These are phyloP conservation scores for Acrocephalus kingi DNA, from an alignment of 2,113 vertebrate genomes.

Conservation along the genomic window DNA sequence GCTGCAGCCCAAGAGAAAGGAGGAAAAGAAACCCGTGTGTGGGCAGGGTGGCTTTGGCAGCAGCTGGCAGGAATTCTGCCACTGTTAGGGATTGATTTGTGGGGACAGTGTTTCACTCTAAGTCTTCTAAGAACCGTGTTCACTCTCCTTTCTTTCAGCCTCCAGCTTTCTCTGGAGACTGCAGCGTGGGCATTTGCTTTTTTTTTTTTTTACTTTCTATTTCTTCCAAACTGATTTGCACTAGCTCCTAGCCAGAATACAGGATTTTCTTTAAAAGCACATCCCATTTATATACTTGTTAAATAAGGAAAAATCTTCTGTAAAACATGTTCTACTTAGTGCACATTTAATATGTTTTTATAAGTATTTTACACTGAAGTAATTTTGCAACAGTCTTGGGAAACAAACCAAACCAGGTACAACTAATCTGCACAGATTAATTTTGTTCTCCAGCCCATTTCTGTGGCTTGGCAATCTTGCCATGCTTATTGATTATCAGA, in stretches of 20 bases:
- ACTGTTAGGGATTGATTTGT: not conserved
- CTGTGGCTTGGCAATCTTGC: slow-evolving; percentile 79
- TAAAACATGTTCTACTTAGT: not conserved
- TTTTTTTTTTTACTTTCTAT: not conserved
- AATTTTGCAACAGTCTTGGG: slow-evolving; percentile 9
- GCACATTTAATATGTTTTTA: not conserved
- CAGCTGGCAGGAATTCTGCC: not conserved
- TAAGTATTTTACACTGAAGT: not conserved
- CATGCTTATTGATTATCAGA: slow-evolving; percentile 97
- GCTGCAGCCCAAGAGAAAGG: not conserved
- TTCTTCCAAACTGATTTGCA: not conserved
- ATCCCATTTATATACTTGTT: not conserved
- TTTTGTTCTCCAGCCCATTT: slow-evolving; percentile 70
- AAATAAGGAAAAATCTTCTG: not conserved
- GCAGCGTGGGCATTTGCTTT: not conserved
- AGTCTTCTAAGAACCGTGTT: not conserved
- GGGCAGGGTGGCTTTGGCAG: not conserved
- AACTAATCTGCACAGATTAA: slow-evolving; percentile 75
- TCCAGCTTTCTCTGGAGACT: not conserved
- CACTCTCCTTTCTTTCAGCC: not conserved
- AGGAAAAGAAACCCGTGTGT: fast-evolving
- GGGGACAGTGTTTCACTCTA: not conserved
- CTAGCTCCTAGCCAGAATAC: not conserved
- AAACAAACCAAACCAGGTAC: slow-evolving; percentile 47
- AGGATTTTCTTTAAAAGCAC: not conserved